Conservation (phyloP, 1,140 invertebrate species). For the Drosophila leontia region DNA sequence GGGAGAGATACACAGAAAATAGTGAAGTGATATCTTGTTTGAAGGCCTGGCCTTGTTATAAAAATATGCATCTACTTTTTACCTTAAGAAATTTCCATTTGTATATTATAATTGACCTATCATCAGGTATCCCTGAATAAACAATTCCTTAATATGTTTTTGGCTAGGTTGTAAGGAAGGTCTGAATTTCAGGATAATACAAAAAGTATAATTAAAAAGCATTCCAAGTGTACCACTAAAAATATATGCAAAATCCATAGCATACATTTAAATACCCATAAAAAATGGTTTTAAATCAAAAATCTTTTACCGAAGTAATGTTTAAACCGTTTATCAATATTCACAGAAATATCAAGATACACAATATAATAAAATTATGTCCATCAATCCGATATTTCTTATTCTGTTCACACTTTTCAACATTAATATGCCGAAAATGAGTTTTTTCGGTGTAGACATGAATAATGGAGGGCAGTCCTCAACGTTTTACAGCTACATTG, state of each 20-base stretch:
- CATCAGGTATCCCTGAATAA: background rate
- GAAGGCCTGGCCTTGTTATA: conserved; percentile 2
- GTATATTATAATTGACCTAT: background rate
- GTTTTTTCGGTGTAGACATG: conserved; percentile 37
- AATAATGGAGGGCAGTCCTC: conserved; percentile 55
- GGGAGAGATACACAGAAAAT: conserved; percentile 23
- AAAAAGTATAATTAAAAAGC: background rate
- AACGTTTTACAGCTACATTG: conserved; percentile 75
- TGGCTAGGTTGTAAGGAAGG: background rate
- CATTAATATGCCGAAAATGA: background rate
- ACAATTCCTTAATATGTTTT: too few species aligned
- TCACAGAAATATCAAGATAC: background rate
- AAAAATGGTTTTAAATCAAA: background rate
- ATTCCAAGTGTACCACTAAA: background rate
- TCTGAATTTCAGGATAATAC: background rate
- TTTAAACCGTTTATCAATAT: background rate
- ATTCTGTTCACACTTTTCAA: background rate
- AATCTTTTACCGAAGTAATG: background rate
- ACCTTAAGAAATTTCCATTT: too few species aligned
- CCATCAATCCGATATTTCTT: background rate
- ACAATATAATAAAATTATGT: background rate
- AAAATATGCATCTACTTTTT: too few species aligned
- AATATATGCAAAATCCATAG: background rate
- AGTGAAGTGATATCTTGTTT: background rate
- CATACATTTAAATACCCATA: background rate